Base-by-base conservation (phyloP, 2,113 vertebrate genomes). In the Prinia subflava region DNA sequence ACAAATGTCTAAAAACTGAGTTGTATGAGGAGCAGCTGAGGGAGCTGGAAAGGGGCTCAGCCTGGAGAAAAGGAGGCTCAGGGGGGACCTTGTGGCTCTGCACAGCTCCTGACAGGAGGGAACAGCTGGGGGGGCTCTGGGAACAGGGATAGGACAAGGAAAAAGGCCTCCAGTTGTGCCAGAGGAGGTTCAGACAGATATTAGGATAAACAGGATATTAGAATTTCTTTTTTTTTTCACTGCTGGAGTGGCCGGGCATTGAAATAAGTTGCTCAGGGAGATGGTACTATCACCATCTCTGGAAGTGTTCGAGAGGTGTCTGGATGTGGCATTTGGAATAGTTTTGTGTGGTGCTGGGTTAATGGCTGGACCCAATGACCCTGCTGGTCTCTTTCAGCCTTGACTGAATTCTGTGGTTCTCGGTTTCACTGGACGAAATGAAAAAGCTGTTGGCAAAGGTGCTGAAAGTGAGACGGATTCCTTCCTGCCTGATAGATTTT, bases 91-190 rank as follows among this genome's bases (percentile, higher is more conserved):
- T 53, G 5, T 82, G 28, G 47, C 14, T 75, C 69, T 82, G 24
- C 47, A 75, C 41, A 75, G 5, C 5, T 75, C 55, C 53, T 89
- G 46, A 8, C 39, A 82, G n/a, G 53, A 68, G 24, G 46, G 16
- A 24, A 15, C n/a, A 74, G 46, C 28, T 0, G 0, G 9, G 13
- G 24, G 21, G 5, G 47, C 6, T 75, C 0, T 62, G 25, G 20
- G 42, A 55, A 47, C 14, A 62, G 2, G 13, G 11, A 75, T 19
- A 41, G 21, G n/a, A 55, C 1, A 7, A 62, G 55, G 39, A 21
- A 31, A 76, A 68, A 1, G 1, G 8, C 15, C 35, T 50, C 22
- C 27, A 10, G 12, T 5, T 57, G 42, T 23, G 24, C 23, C 16
- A 75, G 47, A 5, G 20, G 6, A 60, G 28, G 33, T 60, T 68